Percentiles rank a stretch among this genome's conserved stretches.
Evolutionary conservation across 2,888 invertebrate genomes (phyloP).

Genomic region (Drosophila tanythrix): DNA sequence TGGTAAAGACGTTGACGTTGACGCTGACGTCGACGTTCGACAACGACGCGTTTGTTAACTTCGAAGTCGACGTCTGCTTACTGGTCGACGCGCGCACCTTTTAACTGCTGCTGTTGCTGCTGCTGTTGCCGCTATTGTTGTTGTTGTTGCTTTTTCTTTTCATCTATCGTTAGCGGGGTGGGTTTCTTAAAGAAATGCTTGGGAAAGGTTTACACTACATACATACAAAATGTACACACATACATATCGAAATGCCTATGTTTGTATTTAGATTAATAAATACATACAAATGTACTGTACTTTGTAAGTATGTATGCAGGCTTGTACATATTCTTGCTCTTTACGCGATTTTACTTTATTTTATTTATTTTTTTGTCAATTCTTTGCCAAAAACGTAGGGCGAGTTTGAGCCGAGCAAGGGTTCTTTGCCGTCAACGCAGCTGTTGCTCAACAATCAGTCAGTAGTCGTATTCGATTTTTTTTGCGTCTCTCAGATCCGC

Average conservation of each 20-base stretch:
- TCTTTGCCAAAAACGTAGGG: slow-evolving; percentile 59
- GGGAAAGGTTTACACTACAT: slow-evolving; percentile 60
- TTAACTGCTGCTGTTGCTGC: slow-evolving; percentile 43
- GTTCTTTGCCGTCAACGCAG: slow-evolving; percentile 67
- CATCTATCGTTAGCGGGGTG: slow-evolving; percentile 63
- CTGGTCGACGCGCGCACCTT: slow-evolving; percentile 66
- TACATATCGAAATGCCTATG: slow-evolving; percentile 16
- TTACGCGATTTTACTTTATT: slow-evolving; percentile 46
- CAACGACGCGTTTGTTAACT: slow-evolving; percentile 49
- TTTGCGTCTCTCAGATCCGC: slow-evolving; percentile 37
- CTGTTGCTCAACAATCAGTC: slow-evolving; percentile 61
- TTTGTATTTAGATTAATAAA: slow-evolving; percentile 7
- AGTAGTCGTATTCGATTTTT: slow-evolving; percentile 36
- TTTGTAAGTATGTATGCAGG: slow-evolving; percentile 7
- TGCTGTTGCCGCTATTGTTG: slow-evolving; percentile 12
- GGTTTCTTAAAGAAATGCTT: slow-evolving; percentile 71
- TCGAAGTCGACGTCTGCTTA: slow-evolving; percentile 25
- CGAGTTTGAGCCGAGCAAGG: slow-evolving; percentile 47
- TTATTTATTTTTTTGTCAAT: slow-evolving; percentile 48
- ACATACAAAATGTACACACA: slow-evolving; percentile 15
- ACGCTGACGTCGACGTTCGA: slow-evolving; percentile 51
- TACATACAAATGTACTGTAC: slow-evolving; percentile 9
- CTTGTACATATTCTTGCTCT: slow-evolving; percentile 22
- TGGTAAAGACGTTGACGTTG: slow-evolving; percentile 59
- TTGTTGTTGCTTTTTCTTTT: slow-evolving; percentile 36